Evolutionary conservation across 1,140 invertebrate species (phyloP), one percentile per base, ranked within the genome.

Genomic region (Temnothorax curvispinosus): DNA sequence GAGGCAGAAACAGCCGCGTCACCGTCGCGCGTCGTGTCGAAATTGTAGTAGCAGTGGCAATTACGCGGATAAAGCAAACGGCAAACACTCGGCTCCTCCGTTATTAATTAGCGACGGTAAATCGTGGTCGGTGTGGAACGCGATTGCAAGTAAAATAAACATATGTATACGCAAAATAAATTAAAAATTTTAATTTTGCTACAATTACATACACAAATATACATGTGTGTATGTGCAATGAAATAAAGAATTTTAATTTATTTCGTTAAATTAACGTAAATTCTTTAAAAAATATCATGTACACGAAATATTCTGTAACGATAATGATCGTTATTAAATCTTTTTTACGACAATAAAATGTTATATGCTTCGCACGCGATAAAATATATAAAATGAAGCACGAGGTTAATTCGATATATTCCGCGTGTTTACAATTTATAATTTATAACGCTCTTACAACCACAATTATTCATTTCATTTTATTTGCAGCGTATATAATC

Each of bases 121-220:
- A 50, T 35, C 15, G 6, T 3, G 15, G 8, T 18, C 32, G 21
- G 52, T 35, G 41, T 8, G 15, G 15, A 3, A 3, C 38, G 6
- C 47, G 8, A 50, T 32, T 47, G 18, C 5, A 71, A 71, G n/a
- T 72, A 72, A 72, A 72, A 72, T 50, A 71, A 71, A 50, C n/a
- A 41, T 41, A n/a, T 9, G 35, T 65, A 35, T 18, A 15, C 3
- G 9, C 38, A 1, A 44, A 47, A 21, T 47, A 47, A 47, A 47
- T 71, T 15, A 47, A 15, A 27, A 27, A 8, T 71, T 15, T 32
- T 38, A 38, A 71, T 71, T 47, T 27, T 9, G 2, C 18, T 47
- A 47, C 38, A 21, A 13, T 21, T 21, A 67, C 4, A 7, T 3
- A 6, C 41, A 4, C 18, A 65, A 65, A 27, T 27, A 27, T 27